Conservation (phyloP, 2,888 invertebrate genomes). For the Rotaria macrura region DNA sequence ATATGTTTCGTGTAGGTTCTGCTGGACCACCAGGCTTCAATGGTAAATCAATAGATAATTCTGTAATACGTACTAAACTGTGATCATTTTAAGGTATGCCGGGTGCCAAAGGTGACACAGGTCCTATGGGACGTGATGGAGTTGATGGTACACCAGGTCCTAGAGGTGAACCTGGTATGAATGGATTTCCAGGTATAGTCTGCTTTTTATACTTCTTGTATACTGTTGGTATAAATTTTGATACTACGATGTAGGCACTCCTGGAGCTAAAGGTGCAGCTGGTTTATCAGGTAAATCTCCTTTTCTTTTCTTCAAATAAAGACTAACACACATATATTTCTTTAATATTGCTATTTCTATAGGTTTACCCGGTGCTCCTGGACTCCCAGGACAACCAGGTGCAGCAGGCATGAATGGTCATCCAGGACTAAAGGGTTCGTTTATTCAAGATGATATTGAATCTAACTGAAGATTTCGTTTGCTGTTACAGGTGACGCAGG, state of each 20-base stretch:
- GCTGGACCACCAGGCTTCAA: not conserved
- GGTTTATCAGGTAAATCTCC: slow-evolving; percentile 25
- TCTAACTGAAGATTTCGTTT: not conserved
- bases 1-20: not conserved
- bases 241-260: not conserved
- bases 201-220: not conserved
- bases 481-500: not conserved
- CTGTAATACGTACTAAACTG: not conserved
- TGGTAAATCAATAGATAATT: not conserved
- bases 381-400: not conserved
- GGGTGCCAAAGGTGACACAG: slow-evolving; percentile 28
- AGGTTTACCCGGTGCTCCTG: slow-evolving; percentile 20
- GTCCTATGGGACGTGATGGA: slow-evolving; percentile 24
- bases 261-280: slow-evolving; percentile 22
- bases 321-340: not conserved
- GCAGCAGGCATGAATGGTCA: not conserved
- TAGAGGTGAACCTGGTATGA: slow-evolving; percentile 34
- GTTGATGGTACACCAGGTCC: slow-evolving; percentile 37
- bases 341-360: not conserved
- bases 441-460: not conserved
- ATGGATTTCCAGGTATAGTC: slow-evolving; percentile 31
- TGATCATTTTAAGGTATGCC: not conserved
- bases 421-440: not conserved
- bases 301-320: not conserved
- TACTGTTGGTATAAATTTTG: not conserved